Conservation (phyloP, 2,797 vertebrate genomes). For the Syngnathus acus region DNA sequence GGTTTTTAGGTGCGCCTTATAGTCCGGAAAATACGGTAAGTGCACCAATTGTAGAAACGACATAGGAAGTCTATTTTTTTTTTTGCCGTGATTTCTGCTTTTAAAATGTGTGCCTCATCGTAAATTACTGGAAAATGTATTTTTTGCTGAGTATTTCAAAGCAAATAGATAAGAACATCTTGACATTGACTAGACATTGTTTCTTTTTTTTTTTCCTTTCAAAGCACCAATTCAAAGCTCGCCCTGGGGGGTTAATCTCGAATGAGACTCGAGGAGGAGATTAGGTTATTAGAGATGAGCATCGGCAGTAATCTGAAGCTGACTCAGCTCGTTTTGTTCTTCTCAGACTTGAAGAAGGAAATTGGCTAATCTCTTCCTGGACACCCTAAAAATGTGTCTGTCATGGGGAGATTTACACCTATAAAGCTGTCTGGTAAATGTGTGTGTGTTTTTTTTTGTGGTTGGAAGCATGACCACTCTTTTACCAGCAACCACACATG, state of each 20-base stretch:
- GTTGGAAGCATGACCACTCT: slow-evolving; percentile 42
- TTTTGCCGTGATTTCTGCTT: background rate
- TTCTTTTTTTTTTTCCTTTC: background rate
- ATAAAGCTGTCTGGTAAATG: slow-evolving; percentile 37
- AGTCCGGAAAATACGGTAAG: too few species aligned
- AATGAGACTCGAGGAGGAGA: slow-evolving; percentile 32
- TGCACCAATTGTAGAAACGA: background rate
- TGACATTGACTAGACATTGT: background rate
- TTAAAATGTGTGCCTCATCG: too few species aligned
- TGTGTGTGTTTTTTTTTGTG: slow-evolving; percentile 9
- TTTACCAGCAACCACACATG: slow-evolving; percentile 51
- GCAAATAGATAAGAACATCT: background rate
- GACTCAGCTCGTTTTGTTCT: slow-evolving; percentile 38
- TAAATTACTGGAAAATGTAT: background rate
- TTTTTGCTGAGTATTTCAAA: background rate
- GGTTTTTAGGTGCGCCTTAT: too few species aligned
- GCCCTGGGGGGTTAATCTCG: slow-evolving; percentile 38
- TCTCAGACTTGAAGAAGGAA: slow-evolving; percentile 37
- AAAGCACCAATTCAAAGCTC: background rate
- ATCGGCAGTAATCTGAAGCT: slow-evolving; percentile 55
- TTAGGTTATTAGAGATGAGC: slow-evolving; percentile 50
- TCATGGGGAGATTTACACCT: slow-evolving; percentile 54
- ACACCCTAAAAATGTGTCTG: slow-evolving; percentile 42
- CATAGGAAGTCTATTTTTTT: background rate
- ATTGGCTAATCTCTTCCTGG: slow-evolving; percentile 46